Evolutionary conservation across 2,113 vertebrate genomes (phyloP).

Genomic region (Corythoichthys intestinalis): DNA sequence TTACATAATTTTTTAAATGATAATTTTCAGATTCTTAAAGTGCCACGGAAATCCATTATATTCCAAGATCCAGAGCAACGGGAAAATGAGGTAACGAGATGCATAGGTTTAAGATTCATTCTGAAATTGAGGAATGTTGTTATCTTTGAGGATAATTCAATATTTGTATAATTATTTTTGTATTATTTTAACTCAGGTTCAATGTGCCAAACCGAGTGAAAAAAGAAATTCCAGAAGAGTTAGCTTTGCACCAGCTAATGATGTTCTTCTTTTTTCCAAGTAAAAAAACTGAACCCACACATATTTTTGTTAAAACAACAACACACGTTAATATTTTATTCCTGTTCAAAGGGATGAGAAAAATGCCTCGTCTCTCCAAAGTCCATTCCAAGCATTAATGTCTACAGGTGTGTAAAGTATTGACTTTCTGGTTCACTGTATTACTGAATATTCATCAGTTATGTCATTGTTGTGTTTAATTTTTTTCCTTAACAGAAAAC

Average conservation of each 20-base stretch:
- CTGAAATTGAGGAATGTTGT: not conserved
- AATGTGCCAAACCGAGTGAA: constrained; percentile 55
- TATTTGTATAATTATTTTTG: not conserved
- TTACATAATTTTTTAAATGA: not conserved
- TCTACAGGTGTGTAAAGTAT: constrained; percentile 33
- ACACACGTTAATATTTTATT: constrained; percentile 1
- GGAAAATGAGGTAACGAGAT: constrained; percentile 56
- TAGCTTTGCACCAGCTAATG: constrained; percentile 72
- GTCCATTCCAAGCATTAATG: constrained; percentile 52
- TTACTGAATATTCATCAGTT: not conserved
- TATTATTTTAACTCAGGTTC: constrained; percentile 51
- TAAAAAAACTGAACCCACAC: constrained; percentile 34
- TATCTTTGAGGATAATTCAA: not conserved
- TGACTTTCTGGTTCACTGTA: not conserved
- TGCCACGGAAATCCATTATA: constrained; percentile 56
- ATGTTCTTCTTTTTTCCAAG: constrained; percentile 69
- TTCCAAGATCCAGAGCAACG: constrained; percentile 50
- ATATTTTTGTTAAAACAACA: not conserved
- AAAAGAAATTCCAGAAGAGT: constrained; percentile 73
- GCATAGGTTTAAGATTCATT: not conserved
- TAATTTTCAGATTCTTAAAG: constrained; percentile 72
- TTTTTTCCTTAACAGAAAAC: constrained; percentile 26
- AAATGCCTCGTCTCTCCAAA: constrained; percentile 45
- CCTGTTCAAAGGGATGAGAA: constrained; percentile 64
- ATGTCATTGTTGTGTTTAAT: constrained; percentile 15